Evolutionary conservation across 2,888 invertebrate species (phyloP).

Genomic region (Fabriciana adippe): DNA sequence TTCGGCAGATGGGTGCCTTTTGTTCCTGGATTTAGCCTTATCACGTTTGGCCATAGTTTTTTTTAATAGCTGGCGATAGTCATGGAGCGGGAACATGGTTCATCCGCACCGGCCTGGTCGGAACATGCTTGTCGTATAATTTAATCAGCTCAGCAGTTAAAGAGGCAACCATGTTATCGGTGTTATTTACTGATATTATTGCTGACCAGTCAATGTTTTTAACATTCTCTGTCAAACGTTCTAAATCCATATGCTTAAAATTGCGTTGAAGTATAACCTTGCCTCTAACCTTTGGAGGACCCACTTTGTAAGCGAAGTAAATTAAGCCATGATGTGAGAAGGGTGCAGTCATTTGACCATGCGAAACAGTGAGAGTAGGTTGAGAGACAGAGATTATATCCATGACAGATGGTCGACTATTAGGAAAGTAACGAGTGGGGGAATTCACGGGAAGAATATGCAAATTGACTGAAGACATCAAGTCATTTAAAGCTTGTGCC

Average conservation of each 20-base stretch:
- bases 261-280: conserved; percentile 30
- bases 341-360: conserved; percentile 30
- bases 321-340: conserved; percentile 37
- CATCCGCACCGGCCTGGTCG: conserved; percentile 20
- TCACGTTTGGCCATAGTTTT: conserved; percentile 11
- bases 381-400: conserved; percentile 18
- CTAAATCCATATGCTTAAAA: conserved; percentile 28
- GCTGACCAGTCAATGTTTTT: conserved; percentile 26
- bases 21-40: conserved; percentile 7
- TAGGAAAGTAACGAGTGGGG: conserved; percentile 21
- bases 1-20: too few relatives aligned
- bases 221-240: conserved; percentile 25
- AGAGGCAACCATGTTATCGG: conserved; percentile 24
- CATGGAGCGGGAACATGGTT: conserved; percentile 35
- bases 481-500: background rate
- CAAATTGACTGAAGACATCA: conserved; percentile 6
- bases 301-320: background rate
- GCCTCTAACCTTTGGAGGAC: conserved; percentile 27
- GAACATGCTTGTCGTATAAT: conserved; percentile 33
- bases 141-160: conserved; percentile 23
- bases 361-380: too few relatives aligned
- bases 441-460: conserved; percentile 7
- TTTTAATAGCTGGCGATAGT: conserved; percentile 21
- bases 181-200: background rate
- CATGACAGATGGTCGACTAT: conserved; percentile 26